Evolutionary conservation across 1,140 invertebrate genomes (phyloP).

Genomic region (Argopecten irradians): DNA sequence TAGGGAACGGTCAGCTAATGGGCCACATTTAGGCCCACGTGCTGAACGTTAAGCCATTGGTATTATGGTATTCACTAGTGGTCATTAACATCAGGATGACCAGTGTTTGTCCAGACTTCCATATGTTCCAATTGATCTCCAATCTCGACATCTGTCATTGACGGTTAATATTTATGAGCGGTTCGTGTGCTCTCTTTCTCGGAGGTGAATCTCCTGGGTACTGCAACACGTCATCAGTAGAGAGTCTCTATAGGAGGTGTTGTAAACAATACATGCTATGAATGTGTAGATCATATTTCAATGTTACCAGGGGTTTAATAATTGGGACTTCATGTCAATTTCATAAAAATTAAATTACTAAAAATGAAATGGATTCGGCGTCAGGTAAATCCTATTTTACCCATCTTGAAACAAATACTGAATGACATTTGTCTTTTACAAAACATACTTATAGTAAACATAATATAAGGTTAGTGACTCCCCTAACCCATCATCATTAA

Average conservation of each 20-base stretch:
- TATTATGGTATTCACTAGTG: constrained; percentile 11
- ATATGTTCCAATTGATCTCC: constrained; percentile 15
- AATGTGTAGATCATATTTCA: background rate
- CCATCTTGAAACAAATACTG: too few species aligned
- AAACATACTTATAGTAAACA: too few species aligned
- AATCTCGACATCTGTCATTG: constrained; percentile 21
- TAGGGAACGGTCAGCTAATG: background rate
- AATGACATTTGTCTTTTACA: too few species aligned
- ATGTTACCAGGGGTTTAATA: too few species aligned
- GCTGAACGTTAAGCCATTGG: background rate
- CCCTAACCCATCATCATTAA: too few species aligned
- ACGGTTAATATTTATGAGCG: constrained; percentile 7
- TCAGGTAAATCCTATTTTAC: too few species aligned
- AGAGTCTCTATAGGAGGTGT: background rate
- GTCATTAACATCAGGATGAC: constrained; percentile 9
- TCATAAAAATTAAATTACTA: too few species aligned
- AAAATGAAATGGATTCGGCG: too few species aligned
- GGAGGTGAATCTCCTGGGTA: background rate
- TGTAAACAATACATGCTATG: background rate
- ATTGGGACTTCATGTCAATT: too few species aligned
- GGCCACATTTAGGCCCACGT: background rate
- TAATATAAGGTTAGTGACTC: too few species aligned
- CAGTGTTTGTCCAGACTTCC: background rate
- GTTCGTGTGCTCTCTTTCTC: background rate
- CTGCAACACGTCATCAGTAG: background rate